A percentile compares a stretch with the other conserved stretches of the same genome.
Evolutionary conservation across 1,140 invertebrate genomes (phyloP).

Genomic region (Cepaea nemoralis): DNA sequence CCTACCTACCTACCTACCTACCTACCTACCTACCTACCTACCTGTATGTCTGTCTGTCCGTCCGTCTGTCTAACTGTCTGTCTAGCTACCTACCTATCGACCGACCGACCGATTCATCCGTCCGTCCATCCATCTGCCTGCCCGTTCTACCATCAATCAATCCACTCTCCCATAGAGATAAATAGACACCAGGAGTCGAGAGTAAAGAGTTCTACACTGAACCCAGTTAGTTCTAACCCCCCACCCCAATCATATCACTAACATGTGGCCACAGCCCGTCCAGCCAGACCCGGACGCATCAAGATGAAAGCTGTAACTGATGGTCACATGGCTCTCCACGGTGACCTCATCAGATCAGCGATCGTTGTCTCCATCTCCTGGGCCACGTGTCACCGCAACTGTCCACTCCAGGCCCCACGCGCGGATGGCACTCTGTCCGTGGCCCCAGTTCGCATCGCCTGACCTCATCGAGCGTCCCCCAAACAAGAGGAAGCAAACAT

Average conservation of each 20-base stretch:
- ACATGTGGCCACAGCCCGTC: background rate
- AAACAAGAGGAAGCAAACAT: background rate
- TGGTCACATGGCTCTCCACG: background rate
- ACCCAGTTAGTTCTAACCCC: too few relatives aligned
- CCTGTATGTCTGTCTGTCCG: too few relatives aligned
- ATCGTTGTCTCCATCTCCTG: background rate
- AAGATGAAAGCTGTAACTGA: background rate
- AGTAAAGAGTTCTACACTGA: too few relatives aligned
- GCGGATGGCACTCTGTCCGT: slow-evolving; percentile 17
- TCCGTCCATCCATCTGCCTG: too few relatives aligned
- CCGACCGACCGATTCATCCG: too few relatives aligned
- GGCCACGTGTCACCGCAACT: slow-evolving; percentile 21
- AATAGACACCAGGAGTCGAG: too few relatives aligned
- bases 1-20: too few relatives aligned
- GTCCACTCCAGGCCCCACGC: slow-evolving; percentile 23
- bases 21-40: too few relatives aligned
- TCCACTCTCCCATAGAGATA: too few relatives aligned
- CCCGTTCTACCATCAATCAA: too few relatives aligned
- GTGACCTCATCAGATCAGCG: slow-evolving; percentile 7
- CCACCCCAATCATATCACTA: background rate
- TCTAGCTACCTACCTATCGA: too few relatives aligned
- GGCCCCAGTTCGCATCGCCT: background rate
- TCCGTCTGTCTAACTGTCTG: too few relatives aligned
- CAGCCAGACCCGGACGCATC: background rate
- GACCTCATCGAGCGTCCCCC: background rate